Evolutionary conservation across 2,113 vertebrate genomes (phyloP), one percentile per base, ranked within the genome.

Genomic region (Neoarius graeffei): DNA sequence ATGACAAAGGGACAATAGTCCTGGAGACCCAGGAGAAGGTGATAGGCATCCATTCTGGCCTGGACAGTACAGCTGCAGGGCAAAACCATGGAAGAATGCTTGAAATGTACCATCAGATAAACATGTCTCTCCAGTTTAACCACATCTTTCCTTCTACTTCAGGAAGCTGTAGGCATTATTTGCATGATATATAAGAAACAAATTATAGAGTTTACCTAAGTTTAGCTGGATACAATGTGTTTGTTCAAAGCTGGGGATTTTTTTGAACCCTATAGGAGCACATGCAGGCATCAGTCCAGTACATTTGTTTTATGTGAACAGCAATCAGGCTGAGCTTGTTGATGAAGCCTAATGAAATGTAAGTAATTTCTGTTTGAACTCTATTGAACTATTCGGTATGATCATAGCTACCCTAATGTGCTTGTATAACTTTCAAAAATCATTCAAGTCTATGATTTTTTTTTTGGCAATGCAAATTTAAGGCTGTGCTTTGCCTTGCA

Each of bases 1-100:
- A 83, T 88, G 64, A 91, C 88, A 90, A 91, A 90, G 87, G 88
- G 52, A 50, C 71, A 69, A 30, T 23, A 48, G 73, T 60, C 86
- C 88, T 54, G 57, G 64, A 76, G 66, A 84, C 77, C 17, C 59
- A 54, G 30, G 54, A 85, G 84, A 86, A 81, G 80, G 30, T 90
- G 91, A 93, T 91, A 92, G 89, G 81, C 87, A 92, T 90, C 90
- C 85, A 74, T 83, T 64, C 35, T 82, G 82, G 59, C 84, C 84
- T 88, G 90, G 85, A 87, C 88, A 88, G 83, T 90, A 88, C 77
- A 83, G 89, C 84, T 90, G 83, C 87, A 86, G 87, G 80, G 86
- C 80, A 60, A 81, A 82, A 81, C 64, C 42, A 69, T 50, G 79
- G 84, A 85, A 87, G 84, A 76, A 86, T 85, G 86, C 77, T 88